Percentiles rank a stretch among this genome's conserved stretches.
phyloP scores from a whole-genome alignment of 2,113 vertebrate genomes.

The Myodes glareolus region DNA sequence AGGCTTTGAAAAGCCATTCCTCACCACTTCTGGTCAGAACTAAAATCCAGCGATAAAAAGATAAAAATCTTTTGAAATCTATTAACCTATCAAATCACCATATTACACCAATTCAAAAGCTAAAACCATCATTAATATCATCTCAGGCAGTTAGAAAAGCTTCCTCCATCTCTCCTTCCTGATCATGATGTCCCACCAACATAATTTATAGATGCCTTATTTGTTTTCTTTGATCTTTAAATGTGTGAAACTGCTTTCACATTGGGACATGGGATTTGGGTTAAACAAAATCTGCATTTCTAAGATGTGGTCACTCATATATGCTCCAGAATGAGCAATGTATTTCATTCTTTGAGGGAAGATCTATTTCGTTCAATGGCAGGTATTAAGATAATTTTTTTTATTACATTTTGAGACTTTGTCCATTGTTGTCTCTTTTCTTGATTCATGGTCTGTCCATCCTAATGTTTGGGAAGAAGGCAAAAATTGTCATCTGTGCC shows the following conservation, averaged over 20 bases:
- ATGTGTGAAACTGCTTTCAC: background rate
- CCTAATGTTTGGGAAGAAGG: background rate
- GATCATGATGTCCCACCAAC: too few species aligned
- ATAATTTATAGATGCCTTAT: background rate
- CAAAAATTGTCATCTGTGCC: background rate
- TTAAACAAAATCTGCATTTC: background rate
- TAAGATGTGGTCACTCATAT: background rate
- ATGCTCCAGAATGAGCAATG: background rate
- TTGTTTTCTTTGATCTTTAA: background rate
- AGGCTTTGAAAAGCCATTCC: background rate
- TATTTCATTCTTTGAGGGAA: background rate
- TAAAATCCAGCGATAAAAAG: background rate
- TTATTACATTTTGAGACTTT: background rate
- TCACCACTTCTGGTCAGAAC: background rate
- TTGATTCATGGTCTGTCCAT: background rate
- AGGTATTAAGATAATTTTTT: background rate
- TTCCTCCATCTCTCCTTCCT: background rate
- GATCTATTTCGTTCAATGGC: background rate
- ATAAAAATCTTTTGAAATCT: background rate
- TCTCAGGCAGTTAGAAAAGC: too few species aligned
- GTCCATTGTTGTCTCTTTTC: background rate
- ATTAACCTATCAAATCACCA: background rate
- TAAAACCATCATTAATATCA: background rate
- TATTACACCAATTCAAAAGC: background rate
- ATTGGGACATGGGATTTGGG: background rate